Evolutionary conservation across 92 coral and sea anemone genomes (phyloP), one percentile per base, ranked within the genome.

Genomic region (Phenganax marumi): DNA sequence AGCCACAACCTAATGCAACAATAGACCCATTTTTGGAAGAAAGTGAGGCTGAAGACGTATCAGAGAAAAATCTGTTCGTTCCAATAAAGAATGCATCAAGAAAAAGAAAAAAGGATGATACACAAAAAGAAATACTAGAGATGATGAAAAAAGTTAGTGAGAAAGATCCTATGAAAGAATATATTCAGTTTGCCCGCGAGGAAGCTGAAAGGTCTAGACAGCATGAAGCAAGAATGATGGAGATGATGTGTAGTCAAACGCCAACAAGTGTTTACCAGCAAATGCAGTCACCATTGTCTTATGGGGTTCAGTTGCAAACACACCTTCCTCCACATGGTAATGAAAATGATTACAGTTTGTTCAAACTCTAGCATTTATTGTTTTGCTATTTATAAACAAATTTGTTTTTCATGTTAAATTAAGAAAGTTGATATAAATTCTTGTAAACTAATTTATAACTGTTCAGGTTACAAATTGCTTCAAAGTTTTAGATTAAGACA

Each of bases 111-210:
- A 69, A 69, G 49, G 75, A 25, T 21, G 75, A 69, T 25, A 8
- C 47, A n/a, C 17, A n/a, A 11, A 25, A 69, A 26, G 75, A 69
- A 46, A 51, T 46, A 17, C 47, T 69, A 69, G 52, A 25, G 19
- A 46, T 69, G 52, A 69, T 69, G 50, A 69, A 69, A 25, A 10
- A 25, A 26, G 33, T 46, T 24, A 51, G 8, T 25, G 75, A 69
- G 47, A 69, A 26, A 26, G 75, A 69, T 33, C 75, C 75, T 8
- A 69, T 69, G 50, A 19, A 69, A 69, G 75, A 69, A 8, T 25
- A 24, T 10, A 8, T 69, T 11, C 14, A 25, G 17, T 69, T 69
- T 69, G 52, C 52, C 17, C 11, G 75, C 8, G 75, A 69, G 7
- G 75, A 69, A 25, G 52, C 49, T 69, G 75, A 69, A 25, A 21